Conservation (phyloP, 2,888 invertebrate species). For the Cataglyphis livida region DNA sequence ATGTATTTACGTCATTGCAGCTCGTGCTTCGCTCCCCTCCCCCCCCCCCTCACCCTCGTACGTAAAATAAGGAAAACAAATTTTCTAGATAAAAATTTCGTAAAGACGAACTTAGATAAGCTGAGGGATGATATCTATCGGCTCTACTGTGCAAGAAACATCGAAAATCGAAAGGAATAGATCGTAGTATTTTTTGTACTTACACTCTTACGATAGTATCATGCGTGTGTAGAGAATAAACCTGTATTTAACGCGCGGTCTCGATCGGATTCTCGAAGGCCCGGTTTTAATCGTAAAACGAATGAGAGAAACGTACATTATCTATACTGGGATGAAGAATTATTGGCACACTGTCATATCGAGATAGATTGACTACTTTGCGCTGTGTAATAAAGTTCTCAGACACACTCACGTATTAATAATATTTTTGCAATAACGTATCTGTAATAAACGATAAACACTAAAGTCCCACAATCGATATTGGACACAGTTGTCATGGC, state of each 20-base stretch:
- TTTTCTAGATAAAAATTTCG: conserved; percentile 38
- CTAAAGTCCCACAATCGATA: neutral
- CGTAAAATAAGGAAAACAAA: conserved; percentile 25
- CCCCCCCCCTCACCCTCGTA: conserved; percentile 15
- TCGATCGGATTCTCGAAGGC: conserved; percentile 29
- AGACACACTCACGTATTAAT: conserved; percentile 9
- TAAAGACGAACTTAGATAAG: conserved; percentile 5
- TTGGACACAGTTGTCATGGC: conserved; percentile 15
- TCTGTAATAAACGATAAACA: neutral
- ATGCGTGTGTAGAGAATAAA: conserved; percentile 37
- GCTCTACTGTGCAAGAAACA: conserved; percentile 58
- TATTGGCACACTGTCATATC: conserved; percentile 84
- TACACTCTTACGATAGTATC: conserved; percentile 48
- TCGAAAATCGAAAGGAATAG: conserved; percentile 57
- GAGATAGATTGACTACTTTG: conserved; percentile 76
- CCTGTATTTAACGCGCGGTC: conserved; percentile 22
- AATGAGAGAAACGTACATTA: conserved; percentile 62
- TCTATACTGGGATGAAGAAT: conserved; percentile 69
- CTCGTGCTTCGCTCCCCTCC: conserved; percentile 16
- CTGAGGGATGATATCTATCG: conserved; percentile 47
- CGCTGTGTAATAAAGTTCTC: conserved; percentile 65
- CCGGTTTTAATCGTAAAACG: conserved; percentile 45
- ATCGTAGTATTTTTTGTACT: conserved; percentile 54
- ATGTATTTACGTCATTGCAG: conserved; percentile 42
- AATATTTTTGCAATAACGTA: conserved; percentile 30